Conservation (phyloP, 37 sponge, comb jelly and placozoan genomes). For the Chondrosia reniformis region DNA sequence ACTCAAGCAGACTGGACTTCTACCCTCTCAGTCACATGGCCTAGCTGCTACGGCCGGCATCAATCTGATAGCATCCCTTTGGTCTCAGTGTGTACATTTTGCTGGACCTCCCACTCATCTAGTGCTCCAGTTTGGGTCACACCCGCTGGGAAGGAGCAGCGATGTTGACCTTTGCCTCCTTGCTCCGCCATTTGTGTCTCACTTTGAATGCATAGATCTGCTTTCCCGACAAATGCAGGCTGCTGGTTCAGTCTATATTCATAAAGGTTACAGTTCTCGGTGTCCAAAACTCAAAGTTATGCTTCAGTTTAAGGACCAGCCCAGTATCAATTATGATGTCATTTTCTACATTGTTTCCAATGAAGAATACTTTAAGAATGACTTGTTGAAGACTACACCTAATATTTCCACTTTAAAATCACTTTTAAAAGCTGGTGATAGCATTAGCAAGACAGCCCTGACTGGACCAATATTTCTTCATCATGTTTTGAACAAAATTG, state of each 20-base stretch:
- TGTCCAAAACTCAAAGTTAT: slow-evolving; percentile 71
- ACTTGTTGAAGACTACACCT: neutral
- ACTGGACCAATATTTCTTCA: slow-evolving; percentile 61
- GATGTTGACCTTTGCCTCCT: slow-evolving; percentile 82
- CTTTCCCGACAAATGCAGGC: slow-evolving; percentile 34
- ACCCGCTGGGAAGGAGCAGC: slow-evolving; percentile 51
- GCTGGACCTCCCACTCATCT: slow-evolving; percentile 52
- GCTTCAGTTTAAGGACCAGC: slow-evolving; percentile 32
- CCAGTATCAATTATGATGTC: slow-evolving; percentile 65
- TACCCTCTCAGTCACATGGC: slow-evolving; percentile 32
- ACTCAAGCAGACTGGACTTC: slow-evolving; percentile 33
- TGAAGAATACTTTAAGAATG: slow-evolving; percentile 12
- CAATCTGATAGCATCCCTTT: slow-evolving; percentile 51
- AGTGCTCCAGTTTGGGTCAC: slow-evolving; percentile 65
- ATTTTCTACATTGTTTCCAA: slow-evolving; percentile 45
- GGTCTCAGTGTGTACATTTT: slow-evolving; percentile 37
- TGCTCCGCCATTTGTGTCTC: slow-evolving; percentile 39
- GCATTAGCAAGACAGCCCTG: slow-evolving; percentile 60
- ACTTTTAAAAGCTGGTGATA: slow-evolving; percentile 32
- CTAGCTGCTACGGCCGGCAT: slow-evolving; percentile 54
- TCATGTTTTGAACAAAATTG: slow-evolving; percentile 20
- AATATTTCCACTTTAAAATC: neutral
- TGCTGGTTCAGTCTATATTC: slow-evolving; percentile 54
- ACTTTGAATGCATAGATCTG: slow-evolving; percentile 46
- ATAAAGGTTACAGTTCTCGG: slow-evolving; percentile 64